Conservation (phyloP, 2,888 invertebrate genomes). For the Pristionchus exspectatus region DNA sequence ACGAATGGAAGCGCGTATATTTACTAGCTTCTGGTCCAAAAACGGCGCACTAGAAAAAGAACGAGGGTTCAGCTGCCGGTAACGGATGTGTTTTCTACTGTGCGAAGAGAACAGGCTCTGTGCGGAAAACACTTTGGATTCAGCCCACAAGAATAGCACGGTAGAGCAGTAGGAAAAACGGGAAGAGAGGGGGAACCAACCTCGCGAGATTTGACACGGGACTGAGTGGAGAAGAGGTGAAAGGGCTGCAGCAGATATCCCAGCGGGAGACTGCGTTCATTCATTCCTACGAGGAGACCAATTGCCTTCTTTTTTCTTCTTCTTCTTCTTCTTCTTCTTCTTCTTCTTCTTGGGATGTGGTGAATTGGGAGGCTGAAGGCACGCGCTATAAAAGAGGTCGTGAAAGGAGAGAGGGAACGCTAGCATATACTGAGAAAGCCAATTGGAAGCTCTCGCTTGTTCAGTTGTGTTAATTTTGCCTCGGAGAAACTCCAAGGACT, state of each 20-base stretch:
- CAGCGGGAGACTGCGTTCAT: conserved; percentile 26
- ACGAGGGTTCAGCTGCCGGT: not conserved
- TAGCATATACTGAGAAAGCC: not conserved
- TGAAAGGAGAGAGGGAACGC: conserved; percentile 16
- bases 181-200: not conserved
- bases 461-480: too few species aligned
- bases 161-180: not conserved
- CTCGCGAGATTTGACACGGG: conserved; percentile 15
- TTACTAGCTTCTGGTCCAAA: not conserved
- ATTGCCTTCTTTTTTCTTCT: not conserved
- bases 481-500: too few species aligned
- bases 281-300: not conserved
- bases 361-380: conserved; percentile 4
- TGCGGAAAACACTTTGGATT: not conserved
- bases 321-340: not conserved
- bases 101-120: not conserved
- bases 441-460: too few species aligned
- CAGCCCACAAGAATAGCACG: not conserved
- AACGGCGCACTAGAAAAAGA: not conserved
- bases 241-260: not conserved
- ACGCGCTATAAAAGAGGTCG: not conserved
- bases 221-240: not conserved
- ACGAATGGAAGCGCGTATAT: not conserved
- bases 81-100: not conserved
- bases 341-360: conserved; percentile 1